A percentile compares a stretch with the other conserved stretches of the same genome.
Evolutionary conservation across 2,888 invertebrate genomes (phyloP).

Genomic region (Ommatoiulus sabulosus): DNA sequence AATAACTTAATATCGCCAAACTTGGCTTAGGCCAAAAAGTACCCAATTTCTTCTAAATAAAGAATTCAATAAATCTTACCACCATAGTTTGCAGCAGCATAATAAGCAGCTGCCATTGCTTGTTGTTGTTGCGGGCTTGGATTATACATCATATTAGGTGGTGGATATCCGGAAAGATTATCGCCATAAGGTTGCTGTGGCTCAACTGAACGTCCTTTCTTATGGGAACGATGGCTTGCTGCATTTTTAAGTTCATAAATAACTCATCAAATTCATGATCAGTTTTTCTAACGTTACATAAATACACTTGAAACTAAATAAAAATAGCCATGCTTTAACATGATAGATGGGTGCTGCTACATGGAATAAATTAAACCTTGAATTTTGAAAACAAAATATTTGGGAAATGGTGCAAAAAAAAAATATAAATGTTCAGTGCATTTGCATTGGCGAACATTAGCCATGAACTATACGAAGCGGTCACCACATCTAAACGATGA

Average conservation of each 20-base stretch:
- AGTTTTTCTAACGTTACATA: background rate
- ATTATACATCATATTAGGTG: conserved; percentile 25
- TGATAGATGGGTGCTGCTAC: background rate
- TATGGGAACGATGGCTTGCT: conserved; percentile 50
- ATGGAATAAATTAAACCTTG: background rate
- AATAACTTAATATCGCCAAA: no score
- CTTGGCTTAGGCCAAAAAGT: no score
- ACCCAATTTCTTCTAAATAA: no score
- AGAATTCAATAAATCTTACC: conserved; percentile 45
- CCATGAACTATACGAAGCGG: conserved; percentile 10
- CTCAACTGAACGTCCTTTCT: conserved; percentile 28
- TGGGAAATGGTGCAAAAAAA: background rate
- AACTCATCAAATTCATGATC: background rate
- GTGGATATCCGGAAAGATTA: conserved; percentile 16
- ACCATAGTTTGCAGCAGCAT: conserved; percentile 47
- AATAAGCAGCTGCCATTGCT: conserved; percentile 47
- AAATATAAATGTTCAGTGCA: background rate
- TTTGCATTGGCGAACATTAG: background rate
- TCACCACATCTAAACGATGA: conserved; percentile 47
- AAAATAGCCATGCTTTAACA: background rate
- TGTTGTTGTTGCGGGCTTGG: conserved; percentile 17
- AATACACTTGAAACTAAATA: background rate
- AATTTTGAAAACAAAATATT: background rate
- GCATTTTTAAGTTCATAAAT: background rate
- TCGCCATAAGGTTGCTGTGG: conserved; percentile 47